Evolutionary conservation across 2,888 invertebrate genomes (phyloP), one percentile per base, ranked within the genome.

Genomic region (Cheilosia pagana): DNA sequence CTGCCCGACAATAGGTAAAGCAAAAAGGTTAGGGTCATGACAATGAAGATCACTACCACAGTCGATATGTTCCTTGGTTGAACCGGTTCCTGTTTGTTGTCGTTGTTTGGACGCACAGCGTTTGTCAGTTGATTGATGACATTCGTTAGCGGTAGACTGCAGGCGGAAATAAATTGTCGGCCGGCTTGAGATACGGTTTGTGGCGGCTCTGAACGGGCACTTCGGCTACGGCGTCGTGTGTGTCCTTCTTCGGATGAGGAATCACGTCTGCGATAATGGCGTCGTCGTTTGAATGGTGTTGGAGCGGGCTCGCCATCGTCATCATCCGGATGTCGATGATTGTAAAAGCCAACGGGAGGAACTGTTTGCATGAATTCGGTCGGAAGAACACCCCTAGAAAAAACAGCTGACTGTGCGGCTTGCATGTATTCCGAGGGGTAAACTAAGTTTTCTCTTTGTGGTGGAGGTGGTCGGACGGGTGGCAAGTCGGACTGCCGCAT

Each of bases 11-110:
- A 93, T 63, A 96, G 95, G 87, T 96, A 93, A 91, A 97, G 93
- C 85, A 97, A 94, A 79, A 97, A 93, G 16, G 95, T 96, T 63
- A 96, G 95, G 43, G 97, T 94, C 86, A 97, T 92, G 63, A 97
- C 94, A 78, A 97, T 93, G 86, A 97, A 94, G 89, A 97, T 95
- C 74, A 96, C 95, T 88, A 96, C 93, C 5, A 96, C 95, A 89
- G 96, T 94, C 89, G 95, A 94, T 88, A 96, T 94, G 88, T 95
- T 94, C 87, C 96, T 94, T 7, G 94, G 93, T 68, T 88, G 89
- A 31, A 71, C 55, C 12, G 87, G 78, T 28, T 87, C 87, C 39
- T 89, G 88, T 41, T 88, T 86, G 10, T 87, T 87, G 48, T 89
- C 89, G 45, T 94, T 93, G 87, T 94, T 94, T 12, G 89, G 89